These are phyloP conservation scores for Pollenia labialis DNA, from an alignment of 2,888 invertebrate genomes.

Conservation along the genomic window DNA sequence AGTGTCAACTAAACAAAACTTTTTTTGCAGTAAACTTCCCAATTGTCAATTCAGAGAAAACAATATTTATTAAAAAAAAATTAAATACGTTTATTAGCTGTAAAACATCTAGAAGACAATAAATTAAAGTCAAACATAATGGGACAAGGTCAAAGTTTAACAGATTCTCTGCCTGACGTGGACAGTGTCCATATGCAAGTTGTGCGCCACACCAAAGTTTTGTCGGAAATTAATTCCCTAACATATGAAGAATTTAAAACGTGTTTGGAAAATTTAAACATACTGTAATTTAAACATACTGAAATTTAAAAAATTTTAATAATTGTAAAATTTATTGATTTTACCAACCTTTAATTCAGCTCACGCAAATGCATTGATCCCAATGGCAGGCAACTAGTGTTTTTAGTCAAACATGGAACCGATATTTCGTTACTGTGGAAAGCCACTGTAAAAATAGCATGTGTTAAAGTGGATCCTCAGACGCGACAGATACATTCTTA, in stretches of 20 bases:
- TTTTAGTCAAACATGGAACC: conserved; percentile 87
- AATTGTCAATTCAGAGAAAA: neutral
- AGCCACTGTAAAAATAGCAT: conserved; percentile 88
- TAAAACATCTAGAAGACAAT: neutral
- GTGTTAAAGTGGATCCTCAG: conserved; percentile 86
- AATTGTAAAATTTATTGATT: conserved; percentile 39
- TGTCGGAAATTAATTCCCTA: conserved; percentile 84
- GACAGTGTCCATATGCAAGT: conserved; percentile 79
- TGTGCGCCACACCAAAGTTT: conserved; percentile 82
- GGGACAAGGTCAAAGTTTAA: conserved; percentile 78
- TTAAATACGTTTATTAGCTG: neutral
- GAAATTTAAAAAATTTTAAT: conserved; percentile 70
- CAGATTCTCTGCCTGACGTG: conserved; percentile 78
- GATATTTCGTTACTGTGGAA: conserved; percentile 89
- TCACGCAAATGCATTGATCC: conserved; percentile 87
- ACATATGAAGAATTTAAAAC: conserved; percentile 87
- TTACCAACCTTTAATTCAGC: conserved; percentile 79
- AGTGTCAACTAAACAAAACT: neutral
- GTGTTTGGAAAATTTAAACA: conserved; percentile 86
- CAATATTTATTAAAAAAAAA: neutral
- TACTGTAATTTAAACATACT: conserved; percentile 84
- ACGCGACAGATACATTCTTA: conserved; percentile 86
- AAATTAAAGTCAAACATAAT: conserved; percentile 66
- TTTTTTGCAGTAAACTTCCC: neutral
- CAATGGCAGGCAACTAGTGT: conserved; percentile 87